phyloP scores from a whole-genome alignment of 1,140 invertebrate genomes.

The Paraescarpia echinospica region DNA sequence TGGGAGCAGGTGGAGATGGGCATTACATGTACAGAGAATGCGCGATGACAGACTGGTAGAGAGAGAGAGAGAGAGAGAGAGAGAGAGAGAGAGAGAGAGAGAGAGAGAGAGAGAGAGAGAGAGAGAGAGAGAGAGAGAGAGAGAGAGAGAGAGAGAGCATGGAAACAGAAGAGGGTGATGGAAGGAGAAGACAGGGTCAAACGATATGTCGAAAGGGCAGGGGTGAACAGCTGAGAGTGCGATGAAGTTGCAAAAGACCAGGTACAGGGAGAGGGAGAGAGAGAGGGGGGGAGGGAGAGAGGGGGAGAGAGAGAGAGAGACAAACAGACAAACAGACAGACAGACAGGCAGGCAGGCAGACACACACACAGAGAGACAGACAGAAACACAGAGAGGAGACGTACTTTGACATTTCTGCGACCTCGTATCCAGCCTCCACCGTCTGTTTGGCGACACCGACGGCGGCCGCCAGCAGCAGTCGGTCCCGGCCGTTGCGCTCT shows the following conservation, averaged over 20 bases:
- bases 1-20: too few species aligned
- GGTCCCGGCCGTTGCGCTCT: slow-evolving; percentile 24
- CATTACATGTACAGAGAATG: too few species aligned
- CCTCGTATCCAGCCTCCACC: slow-evolving; percentile 90
- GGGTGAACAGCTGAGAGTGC: too few species aligned
- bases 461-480: slow-evolving; percentile 58
- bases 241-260: too few species aligned
- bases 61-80: slow-evolving; percentile 20
- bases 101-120: slow-evolving; percentile 22
- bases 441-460: slow-evolving; percentile 86
- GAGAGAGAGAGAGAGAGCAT: too few species aligned
- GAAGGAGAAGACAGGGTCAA: too few species aligned
- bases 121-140: slow-evolving; percentile 16
- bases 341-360: neutral
- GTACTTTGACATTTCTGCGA: slow-evolving; percentile 64
- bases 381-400: neutral
- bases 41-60: neutral
- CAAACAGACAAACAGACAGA: too few species aligned
- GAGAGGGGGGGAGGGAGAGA: too few species aligned
- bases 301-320: too few species aligned
- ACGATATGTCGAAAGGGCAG: too few species aligned
- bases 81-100: slow-evolving; percentile 23
- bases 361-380: neutral
- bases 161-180: too few species aligned
- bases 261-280: too few species aligned